These are phyloP conservation scores for Yponomeuta malinellus DNA, from an alignment of 2,888 invertebrate genomes.

Conservation along the genomic window DNA sequence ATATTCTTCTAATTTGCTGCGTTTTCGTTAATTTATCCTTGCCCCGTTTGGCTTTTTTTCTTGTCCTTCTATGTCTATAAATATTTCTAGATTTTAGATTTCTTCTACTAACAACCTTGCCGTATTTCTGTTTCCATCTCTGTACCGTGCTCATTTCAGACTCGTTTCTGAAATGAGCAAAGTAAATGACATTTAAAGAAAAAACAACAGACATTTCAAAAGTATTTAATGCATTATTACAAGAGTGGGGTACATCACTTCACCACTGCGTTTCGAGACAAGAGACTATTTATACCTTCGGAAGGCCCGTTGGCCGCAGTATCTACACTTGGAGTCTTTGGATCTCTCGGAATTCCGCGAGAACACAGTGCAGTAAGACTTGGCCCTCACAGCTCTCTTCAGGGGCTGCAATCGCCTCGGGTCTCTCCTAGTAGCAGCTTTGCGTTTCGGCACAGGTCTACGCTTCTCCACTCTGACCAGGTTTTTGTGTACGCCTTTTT, in stretches of 20 bases:
- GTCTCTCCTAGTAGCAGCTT: background rate
- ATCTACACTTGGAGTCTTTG: background rate
- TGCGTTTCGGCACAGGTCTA: background rate
- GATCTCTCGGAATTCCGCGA: background rate
- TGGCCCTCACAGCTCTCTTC: background rate
- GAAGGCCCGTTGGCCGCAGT: background rate
- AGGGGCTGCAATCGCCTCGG: background rate
- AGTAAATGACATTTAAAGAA: background rate
- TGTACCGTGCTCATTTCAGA: background rate
- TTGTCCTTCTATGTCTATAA: background rate
- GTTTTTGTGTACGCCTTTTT: background rate
- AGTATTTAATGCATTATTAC: no score
- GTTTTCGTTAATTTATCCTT: no score
- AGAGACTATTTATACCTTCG: background rate
- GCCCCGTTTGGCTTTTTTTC: background rate
- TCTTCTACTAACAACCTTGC: background rate
- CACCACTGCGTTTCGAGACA: no score
- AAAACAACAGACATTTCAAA: no score
- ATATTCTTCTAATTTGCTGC: background rate
- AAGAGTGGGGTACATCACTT: no score
- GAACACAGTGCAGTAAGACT: background rate
- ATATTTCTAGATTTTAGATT: background rate
- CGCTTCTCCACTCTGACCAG: background rate
- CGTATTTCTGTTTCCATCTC: background rate
- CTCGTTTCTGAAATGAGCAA: background rate